Percentiles rank a stretch among this genome's conserved stretches.
Evolutionary conservation across 2,888 invertebrate genomes (phyloP).

Genomic region (Ctena decussata): DNA sequence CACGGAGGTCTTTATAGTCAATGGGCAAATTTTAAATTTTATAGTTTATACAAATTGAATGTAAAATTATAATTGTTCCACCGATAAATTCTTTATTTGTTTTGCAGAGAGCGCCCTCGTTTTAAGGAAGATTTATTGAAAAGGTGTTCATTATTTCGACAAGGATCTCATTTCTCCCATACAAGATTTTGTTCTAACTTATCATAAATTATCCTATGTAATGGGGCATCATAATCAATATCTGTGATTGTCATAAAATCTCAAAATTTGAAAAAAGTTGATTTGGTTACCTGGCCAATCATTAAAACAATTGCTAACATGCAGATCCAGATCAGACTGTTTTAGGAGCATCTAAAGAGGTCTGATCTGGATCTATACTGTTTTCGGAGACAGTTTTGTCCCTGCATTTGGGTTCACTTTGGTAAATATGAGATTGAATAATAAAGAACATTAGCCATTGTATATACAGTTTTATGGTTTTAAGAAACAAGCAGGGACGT

Average conservation of each 20-base stretch:
- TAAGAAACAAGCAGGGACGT: neutral
- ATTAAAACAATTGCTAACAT: too few relatives aligned
- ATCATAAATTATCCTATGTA: too few relatives aligned
- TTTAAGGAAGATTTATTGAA: constrained; percentile 7
- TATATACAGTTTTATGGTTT: constrained; percentile 6
- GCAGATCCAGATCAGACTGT: too few relatives aligned
- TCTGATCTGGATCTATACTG: too few relatives aligned
- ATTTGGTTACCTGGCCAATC: too few relatives aligned
- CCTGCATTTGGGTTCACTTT: too few relatives aligned
- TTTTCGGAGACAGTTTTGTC: too few relatives aligned
- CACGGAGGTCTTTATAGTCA: constrained; percentile 5
- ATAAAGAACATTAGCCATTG: constrained; percentile 3
- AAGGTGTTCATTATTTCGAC: constrained; percentile 17
- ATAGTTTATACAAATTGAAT: constrained; percentile 17
- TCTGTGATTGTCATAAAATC: too few relatives aligned
- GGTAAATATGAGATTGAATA: constrained; percentile 1
- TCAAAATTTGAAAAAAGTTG: too few relatives aligned
- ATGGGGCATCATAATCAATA: too few relatives aligned
- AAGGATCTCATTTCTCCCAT: constrained; percentile 7
- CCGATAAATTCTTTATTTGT: constrained; percentile 53
- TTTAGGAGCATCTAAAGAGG: too few relatives aligned
- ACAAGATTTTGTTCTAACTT: constrained; percentile 5
- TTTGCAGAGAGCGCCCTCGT: constrained; percentile 20
- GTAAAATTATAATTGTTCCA: constrained; percentile 58
- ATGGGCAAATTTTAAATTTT: constrained; percentile 9